phyloP scores from a whole-genome alignment of 2,888 invertebrate genomes.

The Torymus aiolomorphi region DNA sequence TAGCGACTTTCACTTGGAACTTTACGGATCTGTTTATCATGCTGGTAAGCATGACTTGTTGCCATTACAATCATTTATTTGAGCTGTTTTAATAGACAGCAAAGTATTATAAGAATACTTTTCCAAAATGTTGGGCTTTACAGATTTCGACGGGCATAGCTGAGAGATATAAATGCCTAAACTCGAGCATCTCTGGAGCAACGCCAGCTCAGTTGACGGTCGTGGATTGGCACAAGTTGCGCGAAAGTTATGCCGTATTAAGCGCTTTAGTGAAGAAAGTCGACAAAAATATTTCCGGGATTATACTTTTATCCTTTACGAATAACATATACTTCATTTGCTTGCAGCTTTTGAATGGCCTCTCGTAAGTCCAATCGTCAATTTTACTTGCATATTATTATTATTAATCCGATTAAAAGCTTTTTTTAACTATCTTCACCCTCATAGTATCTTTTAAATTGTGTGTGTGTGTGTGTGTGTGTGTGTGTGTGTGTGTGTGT shows the following conservation, averaged over 20 bases:
- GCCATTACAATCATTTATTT: conserved; percentile 4
- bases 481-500: no score
- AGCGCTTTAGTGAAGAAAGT: conserved; percentile 79
- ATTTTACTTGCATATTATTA: no score
- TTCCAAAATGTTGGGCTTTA: no score
- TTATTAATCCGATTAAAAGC: no score
- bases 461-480: no score
- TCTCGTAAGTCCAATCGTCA: conserved; percentile 77
- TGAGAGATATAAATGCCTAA: conserved; percentile 81
- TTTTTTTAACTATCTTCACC: no score
- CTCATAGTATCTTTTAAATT: no score
- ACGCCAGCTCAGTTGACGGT: conserved; percentile 72
- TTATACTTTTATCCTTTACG: conserved; percentile 82
- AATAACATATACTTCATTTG: conserved; percentile 87
- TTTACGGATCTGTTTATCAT: conserved; percentile 85
- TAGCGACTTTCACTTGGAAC: conserved; percentile 84
- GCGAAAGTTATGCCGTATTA: conserved; percentile 81
- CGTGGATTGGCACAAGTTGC: conserved; percentile 79
- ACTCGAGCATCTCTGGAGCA: conserved; percentile 74
- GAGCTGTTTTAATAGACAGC: no score
- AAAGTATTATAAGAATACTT: no score
- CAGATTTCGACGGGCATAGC: conserved; percentile 78
- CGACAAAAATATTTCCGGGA: conserved; percentile 79
- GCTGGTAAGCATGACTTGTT: conserved; percentile 78
- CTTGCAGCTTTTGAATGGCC: conserved; percentile 82